phyloP scores from a whole-genome alignment of 2,797 vertebrate genomes.

The Oreochromis grahami region DNA sequence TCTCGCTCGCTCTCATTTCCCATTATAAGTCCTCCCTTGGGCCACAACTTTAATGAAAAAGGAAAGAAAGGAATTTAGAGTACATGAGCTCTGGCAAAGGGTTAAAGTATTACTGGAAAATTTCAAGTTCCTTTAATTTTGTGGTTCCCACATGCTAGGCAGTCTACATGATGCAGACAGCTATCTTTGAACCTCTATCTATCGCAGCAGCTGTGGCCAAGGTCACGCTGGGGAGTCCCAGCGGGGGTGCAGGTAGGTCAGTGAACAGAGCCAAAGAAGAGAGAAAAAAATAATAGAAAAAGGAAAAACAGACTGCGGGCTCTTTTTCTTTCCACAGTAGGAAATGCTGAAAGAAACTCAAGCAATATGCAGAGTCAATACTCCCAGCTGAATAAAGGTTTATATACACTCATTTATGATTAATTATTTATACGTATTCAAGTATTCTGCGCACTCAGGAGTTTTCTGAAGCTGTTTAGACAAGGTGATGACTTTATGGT shows the following conservation, averaged over 20 bases:
- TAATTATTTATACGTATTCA: neutral
- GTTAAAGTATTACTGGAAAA: constrained; percentile 39
- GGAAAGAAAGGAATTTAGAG: neutral
- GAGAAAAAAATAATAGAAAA: neutral
- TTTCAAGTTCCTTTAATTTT: constrained; percentile 40
- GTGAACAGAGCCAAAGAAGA: neutral
- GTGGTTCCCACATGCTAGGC: neutral
- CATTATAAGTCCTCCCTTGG: neutral
- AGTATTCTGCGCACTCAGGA: neutral
- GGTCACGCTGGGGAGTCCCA: constrained; percentile 7
- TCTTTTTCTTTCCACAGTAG: neutral
- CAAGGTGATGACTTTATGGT: neutral
- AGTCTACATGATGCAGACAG: constrained; percentile 1
- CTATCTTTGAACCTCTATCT: constrained; percentile 25
- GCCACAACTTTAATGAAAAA: constrained; percentile 10
- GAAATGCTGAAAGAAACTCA: neutral
- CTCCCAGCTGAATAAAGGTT: neutral
- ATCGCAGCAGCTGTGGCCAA: neutral
- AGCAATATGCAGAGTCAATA: neutral
- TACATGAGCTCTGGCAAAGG: neutral
- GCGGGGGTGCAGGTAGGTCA: neutral
- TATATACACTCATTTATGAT: neutral
- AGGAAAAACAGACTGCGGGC: neutral
- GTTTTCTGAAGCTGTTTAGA: neutral
- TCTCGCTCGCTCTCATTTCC: neutral